Evolutionary conservation across 2,888 invertebrate species (phyloP).

Genomic region (Diabrotica balteata): DNA sequence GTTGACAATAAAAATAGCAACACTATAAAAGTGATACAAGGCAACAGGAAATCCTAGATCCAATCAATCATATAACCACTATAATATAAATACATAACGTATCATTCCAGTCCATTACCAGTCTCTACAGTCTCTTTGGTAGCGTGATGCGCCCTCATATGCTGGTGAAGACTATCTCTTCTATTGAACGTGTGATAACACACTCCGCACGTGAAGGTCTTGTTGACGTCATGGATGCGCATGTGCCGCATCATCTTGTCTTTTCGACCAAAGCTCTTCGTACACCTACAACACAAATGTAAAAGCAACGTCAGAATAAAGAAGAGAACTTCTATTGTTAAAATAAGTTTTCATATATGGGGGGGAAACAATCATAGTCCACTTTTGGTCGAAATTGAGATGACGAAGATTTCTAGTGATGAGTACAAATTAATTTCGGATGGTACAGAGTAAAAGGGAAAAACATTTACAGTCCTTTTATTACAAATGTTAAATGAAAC

Average conservation of each 20-base stretch:
- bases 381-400: too few species aligned
- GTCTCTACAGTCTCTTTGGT: slow-evolving; percentile 12
- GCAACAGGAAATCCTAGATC: slow-evolving; percentile 2
- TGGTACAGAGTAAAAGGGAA: not conserved
- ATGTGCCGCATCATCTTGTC: slow-evolving; percentile 75
- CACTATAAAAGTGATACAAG: slow-evolving; percentile 6
- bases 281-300: slow-evolving; percentile 58
- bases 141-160: slow-evolving; percentile 67
- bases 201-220: slow-evolving; percentile 65
- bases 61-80: not conserved
- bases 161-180: slow-evolving; percentile 66
- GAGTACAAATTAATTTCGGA: too few species aligned
- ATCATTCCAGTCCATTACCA: slow-evolving; percentile 15
- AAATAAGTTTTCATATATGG: too few species aligned
- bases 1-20: slow-evolving; percentile 6
- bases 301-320: too few species aligned
- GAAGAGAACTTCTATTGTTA: too few species aligned
- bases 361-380: too few species aligned
- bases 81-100: not conserved
- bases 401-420: too few species aligned
- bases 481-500: too few species aligned
- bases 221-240: slow-evolving; percentile 67
- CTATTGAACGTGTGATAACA: slow-evolving; percentile 69
- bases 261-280: slow-evolving; percentile 72
- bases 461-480: not conserved